Base-by-base conservation (phyloP, 2,113 vertebrate genomes). In the Hystrix brachyura region DNA sequence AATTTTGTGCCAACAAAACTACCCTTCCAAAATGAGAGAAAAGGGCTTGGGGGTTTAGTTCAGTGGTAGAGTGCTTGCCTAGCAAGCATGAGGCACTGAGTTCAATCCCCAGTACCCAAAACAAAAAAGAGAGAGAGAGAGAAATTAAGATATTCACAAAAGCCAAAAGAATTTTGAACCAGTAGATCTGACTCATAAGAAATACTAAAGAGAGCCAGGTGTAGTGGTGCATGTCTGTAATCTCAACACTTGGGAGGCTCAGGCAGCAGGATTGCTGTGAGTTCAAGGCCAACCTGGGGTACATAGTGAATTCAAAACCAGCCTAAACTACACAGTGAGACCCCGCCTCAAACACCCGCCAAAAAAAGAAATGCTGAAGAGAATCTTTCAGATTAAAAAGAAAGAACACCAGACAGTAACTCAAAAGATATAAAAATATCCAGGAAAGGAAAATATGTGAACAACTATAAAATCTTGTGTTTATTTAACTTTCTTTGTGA, bases 391-490 rank as follows among this genome's bases (percentile, higher is more conserved):
- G 34, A 46, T 80, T 43, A 60, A 65, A 60, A 86, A 21, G 38
- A 80, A 95, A 84, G n/a, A 51, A 57, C 57, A 95, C 9, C 27
- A 72, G 57, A 38, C 21, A 92, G 65, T 95, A 81, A 82, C 53
- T 83, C 57, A 88, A 76, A 87, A 74, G 59, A 67, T 34, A 76
- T 74, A 32, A 82, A 76, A 51, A 57, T 87, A 48, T 60, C 25
- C 38, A 59, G 38, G 80, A 95, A 87, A 87, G 23, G 21, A 69
- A 53, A 74, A 74, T 17, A 74, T 1, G 19, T 74, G 29, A 55
- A 17, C 48, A 95, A 64, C 48, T 82, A 92, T n/a, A 81, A 87
- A 55, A 87, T 21, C 34, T 88, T 55, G 2, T 51, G 46, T 57
- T 91, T 59, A 59, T 78, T 17, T 59, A 74, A 74, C 48, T 95